phyloP scores from a whole-genome alignment of 2,888 invertebrate species.

The Nymphalis urticae region DNA sequence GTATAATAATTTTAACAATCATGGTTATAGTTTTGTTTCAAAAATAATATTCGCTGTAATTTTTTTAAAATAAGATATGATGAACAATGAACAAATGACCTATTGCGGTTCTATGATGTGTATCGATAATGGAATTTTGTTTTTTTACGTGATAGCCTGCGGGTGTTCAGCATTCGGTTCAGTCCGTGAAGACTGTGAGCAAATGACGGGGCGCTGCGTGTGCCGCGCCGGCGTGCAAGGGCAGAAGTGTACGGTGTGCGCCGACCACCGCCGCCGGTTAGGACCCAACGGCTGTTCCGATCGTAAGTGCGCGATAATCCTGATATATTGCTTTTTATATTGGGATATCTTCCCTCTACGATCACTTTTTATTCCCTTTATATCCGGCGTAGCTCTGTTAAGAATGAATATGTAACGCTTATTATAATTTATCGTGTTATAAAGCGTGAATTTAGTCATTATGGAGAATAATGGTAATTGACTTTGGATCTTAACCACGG shows the following conservation, averaged over 20 bases:
- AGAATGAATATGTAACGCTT: slow-evolving; percentile 27
- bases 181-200: slow-evolving; percentile 94
- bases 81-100: too few species aligned
- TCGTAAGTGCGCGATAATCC: slow-evolving; percentile 59
- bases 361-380: slow-evolving; percentile 30
- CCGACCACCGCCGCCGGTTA: slow-evolving; percentile 88
- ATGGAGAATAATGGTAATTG: background rate
- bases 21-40: too few species aligned
- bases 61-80: too few species aligned
- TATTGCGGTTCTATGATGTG: too few species aligned
- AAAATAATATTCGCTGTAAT: too few species aligned
- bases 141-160: slow-evolving; percentile 83
- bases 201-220: slow-evolving; percentile 95
- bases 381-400: slow-evolving; percentile 13
- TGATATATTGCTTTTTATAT: slow-evolving; percentile 38
- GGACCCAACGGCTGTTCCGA: slow-evolving; percentile 85
- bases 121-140: too few species aligned
- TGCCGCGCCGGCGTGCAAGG: slow-evolving; percentile 92
- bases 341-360: slow-evolving; percentile 27
- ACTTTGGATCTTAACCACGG: background rate
- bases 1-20: too few species aligned
- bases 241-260: slow-evolving; percentile 92
- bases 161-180: slow-evolving; percentile 94
- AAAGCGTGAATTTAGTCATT: slow-evolving; percentile 9
- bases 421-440: slow-evolving; percentile 29